Conservation (phyloP, 2,113 vertebrate genomes). For the Pelobates fuscus region DNA sequence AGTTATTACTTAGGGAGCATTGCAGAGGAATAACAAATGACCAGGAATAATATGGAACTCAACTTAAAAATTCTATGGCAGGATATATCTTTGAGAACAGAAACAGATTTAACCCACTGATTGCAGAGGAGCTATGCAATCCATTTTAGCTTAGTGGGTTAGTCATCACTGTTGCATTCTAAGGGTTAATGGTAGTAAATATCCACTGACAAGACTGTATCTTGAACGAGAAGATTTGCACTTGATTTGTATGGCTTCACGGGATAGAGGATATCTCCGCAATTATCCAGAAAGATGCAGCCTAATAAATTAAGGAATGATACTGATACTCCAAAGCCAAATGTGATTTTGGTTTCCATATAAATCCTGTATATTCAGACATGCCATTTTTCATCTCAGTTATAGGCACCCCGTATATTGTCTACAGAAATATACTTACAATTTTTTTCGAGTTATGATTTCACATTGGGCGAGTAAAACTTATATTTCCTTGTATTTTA, state of each 20-base stretch:
- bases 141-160: background rate
- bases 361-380: no score
- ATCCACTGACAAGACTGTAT: background rate
- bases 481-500: background rate
- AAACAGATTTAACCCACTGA: background rate
- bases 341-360: background rate
- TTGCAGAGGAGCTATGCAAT: background rate
- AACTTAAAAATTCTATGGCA: slow-evolving; percentile 11
- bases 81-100: slow-evolving; percentile 6
- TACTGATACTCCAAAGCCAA: background rate
- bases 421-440: background rate
- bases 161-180: background rate
- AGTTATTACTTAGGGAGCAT: slow-evolving; percentile 37
- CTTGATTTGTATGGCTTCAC: slow-evolving; percentile 5
- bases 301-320: background rate
- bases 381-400: background rate
- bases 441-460: no score
- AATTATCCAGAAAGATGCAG: background rate
- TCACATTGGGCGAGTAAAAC: no score
- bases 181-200: background rate
- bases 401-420: background rate
- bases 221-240: background rate
- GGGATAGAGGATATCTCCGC: background rate
- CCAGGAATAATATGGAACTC: slow-evolving; percentile 16
- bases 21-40: slow-evolving; percentile 38